Evolutionary conservation across 2,888 invertebrate species (phyloP).

Genomic region (Adelphocoris suturalis): DNA sequence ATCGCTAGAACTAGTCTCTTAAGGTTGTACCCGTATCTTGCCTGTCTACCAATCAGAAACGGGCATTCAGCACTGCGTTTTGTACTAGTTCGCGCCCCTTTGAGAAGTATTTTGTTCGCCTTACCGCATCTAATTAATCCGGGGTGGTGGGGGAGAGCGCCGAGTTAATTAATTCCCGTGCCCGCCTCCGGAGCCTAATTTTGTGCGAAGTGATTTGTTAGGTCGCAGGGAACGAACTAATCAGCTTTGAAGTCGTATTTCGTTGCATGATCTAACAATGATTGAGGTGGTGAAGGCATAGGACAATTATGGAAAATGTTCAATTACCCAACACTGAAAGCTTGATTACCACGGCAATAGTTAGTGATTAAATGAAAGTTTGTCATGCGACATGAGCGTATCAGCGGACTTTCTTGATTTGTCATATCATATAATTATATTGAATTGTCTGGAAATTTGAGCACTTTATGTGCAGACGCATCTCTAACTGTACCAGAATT

Average conservation of each 20-base stretch:
- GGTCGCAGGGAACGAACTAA: conserved; percentile 14
- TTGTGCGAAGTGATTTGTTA: conserved; percentile 42
- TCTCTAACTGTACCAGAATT: too few relatives aligned
- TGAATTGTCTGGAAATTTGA: too few relatives aligned
- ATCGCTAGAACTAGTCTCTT: too few relatives aligned
- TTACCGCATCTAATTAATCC: conserved; percentile 35
- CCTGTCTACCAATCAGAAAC: background rate
- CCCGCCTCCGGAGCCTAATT: conserved; percentile 31
- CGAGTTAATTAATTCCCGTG: conserved; percentile 31
- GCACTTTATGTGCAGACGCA: too few relatives aligned
- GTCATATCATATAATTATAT: too few relatives aligned
- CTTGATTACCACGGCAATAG: too few relatives aligned
- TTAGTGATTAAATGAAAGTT: too few relatives aligned
- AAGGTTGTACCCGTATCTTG: background rate
- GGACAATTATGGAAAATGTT: too few relatives aligned
- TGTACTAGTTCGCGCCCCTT: conserved; percentile 23
- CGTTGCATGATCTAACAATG: background rate
- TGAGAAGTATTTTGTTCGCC: conserved; percentile 27
- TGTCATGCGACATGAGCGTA: too few relatives aligned
- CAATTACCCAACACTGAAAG: too few relatives aligned
- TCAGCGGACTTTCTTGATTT: too few relatives aligned
- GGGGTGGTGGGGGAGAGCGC: background rate
- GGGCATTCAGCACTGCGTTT: background rate
- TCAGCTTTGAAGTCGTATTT: conserved; percentile 20
- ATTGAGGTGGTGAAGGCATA: background rate